Evolutionary conservation across 2,888 invertebrate species (phyloP).

Genomic region (Aplocera efformata): DNA sequence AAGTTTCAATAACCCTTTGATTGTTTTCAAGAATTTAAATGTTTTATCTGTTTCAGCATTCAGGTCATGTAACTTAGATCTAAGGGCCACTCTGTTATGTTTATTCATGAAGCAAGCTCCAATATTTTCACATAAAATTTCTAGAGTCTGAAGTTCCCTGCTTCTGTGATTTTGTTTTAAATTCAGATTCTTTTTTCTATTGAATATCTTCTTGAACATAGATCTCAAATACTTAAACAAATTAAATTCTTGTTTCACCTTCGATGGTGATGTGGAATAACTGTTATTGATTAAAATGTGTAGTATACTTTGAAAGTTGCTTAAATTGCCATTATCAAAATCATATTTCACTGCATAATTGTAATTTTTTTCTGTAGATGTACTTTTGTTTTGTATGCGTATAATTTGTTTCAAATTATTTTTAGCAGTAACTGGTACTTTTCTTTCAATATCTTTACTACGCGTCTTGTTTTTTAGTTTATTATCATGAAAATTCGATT

Average conservation of each 20-base stretch:
- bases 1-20: slow-evolving; percentile 51
- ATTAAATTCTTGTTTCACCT: slow-evolving; percentile 32
- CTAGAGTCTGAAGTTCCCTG: slow-evolving; percentile 40
- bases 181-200: slow-evolving; percentile 22
- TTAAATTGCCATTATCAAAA: neutral
- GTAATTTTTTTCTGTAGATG: neutral
- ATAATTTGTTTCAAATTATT: slow-evolving; percentile 32
- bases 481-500: neutral
- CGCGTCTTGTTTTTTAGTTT: slow-evolving; percentile 7
- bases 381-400: slow-evolving; percentile 20
- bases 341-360: too few relatives aligned
- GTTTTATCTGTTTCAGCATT: slow-evolving; percentile 48
- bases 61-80: slow-evolving; percentile 46
- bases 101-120: slow-evolving; percentile 41
- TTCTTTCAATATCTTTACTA: slow-evolving; percentile 24
- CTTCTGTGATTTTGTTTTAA: slow-evolving; percentile 22
- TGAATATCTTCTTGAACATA: slow-evolving; percentile 49
- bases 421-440: slow-evolving; percentile 26
- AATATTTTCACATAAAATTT: slow-evolving; percentile 48
- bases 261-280: slow-evolving; percentile 24
- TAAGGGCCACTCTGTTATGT: slow-evolving; percentile 37
- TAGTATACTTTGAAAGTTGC: slow-evolving; percentile 15
- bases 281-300: slow-evolving; percentile 27
- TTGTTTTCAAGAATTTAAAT: slow-evolving; percentile 48
- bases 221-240: slow-evolving; percentile 48